Conservation (phyloP, 2,888 invertebrate species). For the Esperia sulphurella region DNA sequence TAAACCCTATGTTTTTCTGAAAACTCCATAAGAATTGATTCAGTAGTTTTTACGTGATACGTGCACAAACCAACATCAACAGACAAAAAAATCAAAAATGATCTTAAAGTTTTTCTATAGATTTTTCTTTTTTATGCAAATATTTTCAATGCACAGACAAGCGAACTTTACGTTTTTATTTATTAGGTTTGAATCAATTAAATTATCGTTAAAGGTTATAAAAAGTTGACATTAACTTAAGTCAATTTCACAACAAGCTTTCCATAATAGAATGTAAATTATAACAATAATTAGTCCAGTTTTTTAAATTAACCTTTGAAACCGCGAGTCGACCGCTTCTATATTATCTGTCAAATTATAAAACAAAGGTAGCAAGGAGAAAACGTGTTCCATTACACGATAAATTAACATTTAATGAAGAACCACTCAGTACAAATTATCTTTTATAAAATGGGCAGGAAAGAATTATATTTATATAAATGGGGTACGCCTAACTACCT, state of each 20-base stretch:
- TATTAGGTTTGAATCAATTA: too few relatives aligned
- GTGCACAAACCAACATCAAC: too few relatives aligned
- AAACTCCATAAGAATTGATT: too few relatives aligned
- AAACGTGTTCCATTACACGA: slow-evolving; percentile 34
- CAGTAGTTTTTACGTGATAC: too few relatives aligned
- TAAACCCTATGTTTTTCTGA: too few relatives aligned
- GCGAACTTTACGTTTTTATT: too few relatives aligned
- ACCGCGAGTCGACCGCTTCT: slow-evolving; percentile 14
- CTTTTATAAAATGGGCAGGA: slow-evolving; percentile 43
- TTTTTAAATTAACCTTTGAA: slow-evolving; percentile 10
- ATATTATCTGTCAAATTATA: slow-evolving; percentile 49
- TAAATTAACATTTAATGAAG: slow-evolving; percentile 61
- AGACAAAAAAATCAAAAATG: too few relatives aligned
- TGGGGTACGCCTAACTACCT: slow-evolving; percentile 42
- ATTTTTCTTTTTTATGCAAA: not conserved
- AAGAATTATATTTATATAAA: slow-evolving; percentile 57
- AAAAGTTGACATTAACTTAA: not conserved
- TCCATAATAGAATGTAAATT: not conserved
- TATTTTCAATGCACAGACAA: too few relatives aligned
- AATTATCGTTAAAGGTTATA: not conserved
- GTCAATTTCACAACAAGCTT: not conserved
- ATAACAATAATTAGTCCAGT: not conserved
- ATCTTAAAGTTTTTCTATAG: too few relatives aligned
- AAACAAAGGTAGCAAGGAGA: slow-evolving; percentile 24
- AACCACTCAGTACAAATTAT: slow-evolving; percentile 35